phyloP scores from a whole-genome alignment of 2,888 invertebrate species.

The Heliconius ethilla region DNA sequence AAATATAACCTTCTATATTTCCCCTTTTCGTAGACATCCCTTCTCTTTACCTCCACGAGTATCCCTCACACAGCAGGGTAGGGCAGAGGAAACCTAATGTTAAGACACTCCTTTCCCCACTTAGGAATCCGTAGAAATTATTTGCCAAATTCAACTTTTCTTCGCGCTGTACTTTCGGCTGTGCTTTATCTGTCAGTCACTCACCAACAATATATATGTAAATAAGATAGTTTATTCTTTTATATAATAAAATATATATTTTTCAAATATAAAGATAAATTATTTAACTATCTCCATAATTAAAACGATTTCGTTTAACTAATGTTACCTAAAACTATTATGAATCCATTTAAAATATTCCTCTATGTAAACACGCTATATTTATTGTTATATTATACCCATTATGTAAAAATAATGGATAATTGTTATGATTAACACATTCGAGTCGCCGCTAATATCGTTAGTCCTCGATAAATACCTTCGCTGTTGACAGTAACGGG shows the following conservation, averaged over 20 bases:
- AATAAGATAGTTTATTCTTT: neutral
- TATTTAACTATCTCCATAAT: neutral
- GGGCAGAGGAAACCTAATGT: no score
- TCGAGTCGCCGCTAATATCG: constrained; percentile 11
- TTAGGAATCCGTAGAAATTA: no score
- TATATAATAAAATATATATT: neutral
- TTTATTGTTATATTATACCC: constrained; percentile 7
- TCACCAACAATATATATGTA: neutral
- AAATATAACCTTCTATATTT: no score
- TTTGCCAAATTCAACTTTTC: no score
- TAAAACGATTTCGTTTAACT: neutral
- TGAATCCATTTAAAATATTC: neutral
- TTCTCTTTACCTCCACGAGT: no score
- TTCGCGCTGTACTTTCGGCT: neutral
- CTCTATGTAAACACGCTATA: neutral
- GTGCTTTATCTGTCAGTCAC: neutral
- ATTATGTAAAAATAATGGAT: constrained; percentile 17
- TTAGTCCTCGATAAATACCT: constrained; percentile 17
- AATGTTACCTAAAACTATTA: constrained; percentile 1
- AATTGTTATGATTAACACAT: constrained; percentile 29
- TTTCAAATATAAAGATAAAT: neutral
- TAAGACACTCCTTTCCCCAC: no score
- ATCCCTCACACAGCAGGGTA: no score
- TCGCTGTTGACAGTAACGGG: constrained; percentile 7
- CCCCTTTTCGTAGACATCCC: neutral